Conservation (phyloP, 2,113 vertebrate species). For the Cottus gobio region DNA sequence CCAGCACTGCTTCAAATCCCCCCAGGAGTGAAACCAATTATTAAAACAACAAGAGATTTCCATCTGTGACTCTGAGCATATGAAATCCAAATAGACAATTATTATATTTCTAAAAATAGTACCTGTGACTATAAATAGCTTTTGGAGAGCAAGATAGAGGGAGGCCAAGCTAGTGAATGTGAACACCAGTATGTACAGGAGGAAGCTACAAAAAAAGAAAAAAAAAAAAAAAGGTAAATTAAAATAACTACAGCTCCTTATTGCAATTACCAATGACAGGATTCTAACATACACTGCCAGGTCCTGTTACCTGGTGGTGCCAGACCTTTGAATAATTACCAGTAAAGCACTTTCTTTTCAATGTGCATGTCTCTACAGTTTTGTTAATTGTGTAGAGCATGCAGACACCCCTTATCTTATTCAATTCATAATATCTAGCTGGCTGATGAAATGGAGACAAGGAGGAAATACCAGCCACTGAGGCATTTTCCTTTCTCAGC, state of each 20-base stretch:
- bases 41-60: slow-evolving; percentile 36
- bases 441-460: not conserved
- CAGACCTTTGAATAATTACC: slow-evolving; percentile 1
- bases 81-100: not conserved
- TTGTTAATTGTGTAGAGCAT: not conserved
- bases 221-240: too few relatives aligned
- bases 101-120: not conserved
- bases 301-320: not conserved
- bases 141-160: too few relatives aligned
- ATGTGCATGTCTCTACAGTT: not conserved
- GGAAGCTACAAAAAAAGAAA: not conserved
- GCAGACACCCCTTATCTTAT: not conserved
- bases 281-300: not conserved
- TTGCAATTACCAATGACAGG: not conserved
- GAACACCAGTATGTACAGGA: not conserved
- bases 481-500: slow-evolving; percentile 1
- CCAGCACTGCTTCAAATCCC: not conserved
- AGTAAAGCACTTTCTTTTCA: not conserved
- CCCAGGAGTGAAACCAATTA: not conserved
- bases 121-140: not conserved
- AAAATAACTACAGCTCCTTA: not conserved
- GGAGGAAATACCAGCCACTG: not conserved
- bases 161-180: not conserved
- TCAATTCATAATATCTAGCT: not conserved
- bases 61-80: slow-evolving; percentile 9